These are phyloP conservation scores for Panthera uncia DNA, from an alignment of 2,113 vertebrate genomes.

Conservation along the genomic window DNA sequence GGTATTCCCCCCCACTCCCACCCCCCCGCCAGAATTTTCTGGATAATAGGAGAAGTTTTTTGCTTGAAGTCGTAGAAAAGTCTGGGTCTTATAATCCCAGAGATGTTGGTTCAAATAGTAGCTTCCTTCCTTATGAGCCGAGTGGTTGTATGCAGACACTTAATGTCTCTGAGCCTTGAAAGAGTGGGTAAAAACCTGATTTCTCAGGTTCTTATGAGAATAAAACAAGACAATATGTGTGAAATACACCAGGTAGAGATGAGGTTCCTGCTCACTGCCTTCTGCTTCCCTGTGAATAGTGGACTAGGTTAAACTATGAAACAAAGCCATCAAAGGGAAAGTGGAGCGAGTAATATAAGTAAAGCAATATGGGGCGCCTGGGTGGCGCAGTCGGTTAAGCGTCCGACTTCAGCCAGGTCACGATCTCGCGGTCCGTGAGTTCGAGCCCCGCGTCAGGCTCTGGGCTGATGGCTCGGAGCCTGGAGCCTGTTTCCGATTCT, in stretches of 20 bases:
- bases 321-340: neutral
- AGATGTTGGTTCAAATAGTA: neutral
- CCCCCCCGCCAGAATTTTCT: neutral
- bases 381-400: no score
- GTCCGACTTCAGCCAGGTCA: no score
- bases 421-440: no score
- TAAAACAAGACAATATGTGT: neutral
- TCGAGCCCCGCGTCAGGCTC: no score
- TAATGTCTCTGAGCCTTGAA: neutral
- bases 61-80: neutral
- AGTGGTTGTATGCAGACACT: neutral
- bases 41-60: neutral
- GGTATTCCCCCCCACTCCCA: fast-evolving
- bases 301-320: neutral
- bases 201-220: neutral
- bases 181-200: neutral
- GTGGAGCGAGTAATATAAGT: neutral
- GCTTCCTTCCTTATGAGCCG: neutral
- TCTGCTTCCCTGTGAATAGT: neutral
- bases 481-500: no score
- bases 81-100: neutral
- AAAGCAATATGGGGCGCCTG: neutral
- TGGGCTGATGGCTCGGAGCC: no score
- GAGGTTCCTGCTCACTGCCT: neutral
- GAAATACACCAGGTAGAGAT: neutral